Evolutionary conservation across 1,140 invertebrate species (phyloP).

Genomic region (Euwallacea similis): DNA sequence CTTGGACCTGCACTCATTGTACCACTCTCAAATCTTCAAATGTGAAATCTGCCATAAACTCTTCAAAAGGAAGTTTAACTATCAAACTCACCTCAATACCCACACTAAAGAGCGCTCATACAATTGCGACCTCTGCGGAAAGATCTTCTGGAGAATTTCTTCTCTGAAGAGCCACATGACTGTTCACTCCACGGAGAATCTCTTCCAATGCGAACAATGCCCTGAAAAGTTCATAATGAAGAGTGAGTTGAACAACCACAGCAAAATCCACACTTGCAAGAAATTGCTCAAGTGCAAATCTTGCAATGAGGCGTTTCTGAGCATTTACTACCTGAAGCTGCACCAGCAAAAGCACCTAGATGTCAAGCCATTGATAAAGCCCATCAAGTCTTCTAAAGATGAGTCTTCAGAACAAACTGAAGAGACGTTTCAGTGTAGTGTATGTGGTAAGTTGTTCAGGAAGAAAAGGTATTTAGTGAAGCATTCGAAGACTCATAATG

Average conservation of each 20-base stretch:
- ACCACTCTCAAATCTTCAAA: not conserved
- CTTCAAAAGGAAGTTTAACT: not conserved
- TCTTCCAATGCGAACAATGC: not conserved
- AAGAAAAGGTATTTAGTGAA: not conserved
- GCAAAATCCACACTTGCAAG: not conserved
- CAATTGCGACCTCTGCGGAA: constrained; percentile 1
- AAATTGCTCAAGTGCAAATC: not conserved
- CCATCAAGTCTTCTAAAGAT: not conserved
- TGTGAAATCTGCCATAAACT: not conserved
- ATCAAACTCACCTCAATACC: not conserved
- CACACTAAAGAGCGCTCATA: constrained; percentile 4
- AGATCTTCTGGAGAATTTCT: not conserved
- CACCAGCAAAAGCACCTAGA: not conserved
- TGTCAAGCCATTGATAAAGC: not conserved
- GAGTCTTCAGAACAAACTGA: not conserved
- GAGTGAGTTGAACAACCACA: constrained; percentile 8
- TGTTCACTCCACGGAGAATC: not conserved
- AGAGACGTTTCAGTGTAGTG: not conserved
- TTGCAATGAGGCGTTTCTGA: not conserved
- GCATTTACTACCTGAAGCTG: not conserved
- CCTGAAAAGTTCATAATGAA: constrained; percentile 2
- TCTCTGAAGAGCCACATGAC: constrained; percentile 1
- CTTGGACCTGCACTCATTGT: not conserved
- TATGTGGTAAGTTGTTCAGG: not conserved
- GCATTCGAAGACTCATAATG: not conserved